phyloP scores from a whole-genome alignment of 2,888 invertebrate genomes.

The Pedicia rivosa region DNA sequence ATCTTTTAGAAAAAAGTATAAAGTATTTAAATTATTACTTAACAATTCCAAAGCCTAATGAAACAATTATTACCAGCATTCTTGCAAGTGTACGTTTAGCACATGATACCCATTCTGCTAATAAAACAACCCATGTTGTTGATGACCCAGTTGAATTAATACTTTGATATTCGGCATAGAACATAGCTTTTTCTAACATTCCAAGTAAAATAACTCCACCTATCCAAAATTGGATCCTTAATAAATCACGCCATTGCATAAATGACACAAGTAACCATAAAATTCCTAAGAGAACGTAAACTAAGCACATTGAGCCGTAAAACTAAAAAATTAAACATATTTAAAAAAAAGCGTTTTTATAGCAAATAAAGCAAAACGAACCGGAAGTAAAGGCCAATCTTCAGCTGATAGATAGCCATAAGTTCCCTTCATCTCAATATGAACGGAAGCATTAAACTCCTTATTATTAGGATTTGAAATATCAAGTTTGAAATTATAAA shows the following conservation, averaged over 20 bases:
- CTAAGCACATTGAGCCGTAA: conserved; percentile 77
- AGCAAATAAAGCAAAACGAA: no score
- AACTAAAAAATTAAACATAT: no score
- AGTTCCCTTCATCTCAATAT: conserved; percentile 56
- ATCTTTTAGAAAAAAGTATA: neutral
- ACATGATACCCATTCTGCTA: conserved; percentile 84
- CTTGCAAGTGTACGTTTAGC: conserved; percentile 80
- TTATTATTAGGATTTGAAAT: conserved; percentile 21
- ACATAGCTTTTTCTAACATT: conserved; percentile 76
- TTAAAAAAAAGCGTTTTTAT: no score
- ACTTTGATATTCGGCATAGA: conserved; percentile 74
- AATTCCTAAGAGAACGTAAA: conserved; percentile 68
- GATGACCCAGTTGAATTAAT: conserved; percentile 51
- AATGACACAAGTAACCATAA: conserved; percentile 73
- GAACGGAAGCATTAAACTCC: conserved; percentile 41
- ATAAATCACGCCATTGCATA: conserved; percentile 76
- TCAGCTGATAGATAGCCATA: conserved; percentile 77
- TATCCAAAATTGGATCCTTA: conserved; percentile 92
- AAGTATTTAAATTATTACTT: conserved; percentile 38
- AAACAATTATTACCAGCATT: conserved; percentile 88
- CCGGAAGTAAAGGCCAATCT: conserved; percentile 74
- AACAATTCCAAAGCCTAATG: conserved; percentile 89
- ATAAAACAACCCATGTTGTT: conserved; percentile 54
- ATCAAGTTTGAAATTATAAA: conserved; percentile 43
- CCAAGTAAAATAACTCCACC: conserved; percentile 80